Conservation (phyloP, 1,140 invertebrate species). For the Drosophila ironensis region DNA sequence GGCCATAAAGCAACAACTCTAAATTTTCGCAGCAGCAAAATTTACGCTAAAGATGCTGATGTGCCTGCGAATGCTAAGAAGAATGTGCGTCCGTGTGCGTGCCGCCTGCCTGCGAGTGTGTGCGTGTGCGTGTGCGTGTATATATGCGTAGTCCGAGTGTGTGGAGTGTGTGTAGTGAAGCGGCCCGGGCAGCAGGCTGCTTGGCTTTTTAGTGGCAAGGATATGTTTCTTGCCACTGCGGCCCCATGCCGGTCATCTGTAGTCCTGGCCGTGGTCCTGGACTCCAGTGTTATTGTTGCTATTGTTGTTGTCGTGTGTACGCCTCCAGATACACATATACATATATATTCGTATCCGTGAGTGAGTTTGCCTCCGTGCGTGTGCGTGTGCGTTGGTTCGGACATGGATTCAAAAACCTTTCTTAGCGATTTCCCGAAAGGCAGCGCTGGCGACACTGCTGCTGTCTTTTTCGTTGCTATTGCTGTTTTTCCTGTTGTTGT, state of each 20-base stretch:
- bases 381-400: constrained; percentile 30
- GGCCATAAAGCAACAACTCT: constrained; percentile 72
- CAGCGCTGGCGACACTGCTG: constrained; percentile 36
- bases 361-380: not conserved
- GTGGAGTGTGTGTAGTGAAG: constrained; percentile 32
- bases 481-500: not conserved
- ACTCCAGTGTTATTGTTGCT: constrained; percentile 50
- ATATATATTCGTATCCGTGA: constrained; percentile 3
- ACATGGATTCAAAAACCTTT: constrained; percentile 65
- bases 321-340: constrained; percentile 1
- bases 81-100: constrained; percentile 37
- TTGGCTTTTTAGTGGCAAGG: constrained; percentile 51
- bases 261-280: constrained; percentile 8
- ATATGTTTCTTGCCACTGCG: constrained; percentile 39
- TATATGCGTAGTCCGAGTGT: not conserved
- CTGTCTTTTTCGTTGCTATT: constrained; percentile 46
- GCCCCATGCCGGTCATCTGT: constrained; percentile 40
- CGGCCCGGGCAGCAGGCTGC: constrained; percentile 44
- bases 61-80: constrained; percentile 54
- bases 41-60: constrained; percentile 70
- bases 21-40: constrained; percentile 75
- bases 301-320: constrained; percentile 29
- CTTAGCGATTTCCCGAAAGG: constrained; percentile 54
- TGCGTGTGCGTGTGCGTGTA: constrained; percentile 11
- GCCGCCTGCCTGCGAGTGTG: constrained; percentile 1